Evolutionary conservation across 2,888 invertebrate genomes (phyloP).

Genomic region (Rhingia rostrata): DNA sequence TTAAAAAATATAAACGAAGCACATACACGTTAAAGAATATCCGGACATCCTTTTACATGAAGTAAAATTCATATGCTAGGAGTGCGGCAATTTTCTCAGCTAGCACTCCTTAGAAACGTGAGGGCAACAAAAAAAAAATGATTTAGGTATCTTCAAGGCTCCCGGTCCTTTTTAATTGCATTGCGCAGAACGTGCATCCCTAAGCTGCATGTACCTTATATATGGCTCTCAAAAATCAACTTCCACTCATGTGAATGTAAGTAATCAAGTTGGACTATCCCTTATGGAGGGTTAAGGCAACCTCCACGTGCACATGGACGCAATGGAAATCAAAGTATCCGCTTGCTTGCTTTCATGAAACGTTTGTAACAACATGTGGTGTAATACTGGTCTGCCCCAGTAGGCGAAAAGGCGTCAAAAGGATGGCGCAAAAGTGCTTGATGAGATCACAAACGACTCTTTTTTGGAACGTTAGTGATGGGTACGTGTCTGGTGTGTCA

Average conservation of each 20-base stretch:
- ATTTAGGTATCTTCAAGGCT: background rate
- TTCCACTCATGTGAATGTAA: background rate
- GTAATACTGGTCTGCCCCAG: too few relatives aligned
- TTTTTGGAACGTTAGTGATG: too few relatives aligned
- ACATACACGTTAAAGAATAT: background rate
- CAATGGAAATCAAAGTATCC: too few relatives aligned
- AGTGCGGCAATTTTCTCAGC: background rate
- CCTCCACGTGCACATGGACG: too few relatives aligned
- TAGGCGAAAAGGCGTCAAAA: too few relatives aligned
- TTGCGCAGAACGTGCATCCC: background rate
- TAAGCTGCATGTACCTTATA: background rate
- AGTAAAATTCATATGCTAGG: background rate
- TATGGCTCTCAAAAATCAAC: background rate
- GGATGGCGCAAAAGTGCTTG: too few relatives aligned
- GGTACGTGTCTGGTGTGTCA: too few relatives aligned
- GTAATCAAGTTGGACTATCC: background rate
- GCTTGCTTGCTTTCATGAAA: too few relatives aligned
- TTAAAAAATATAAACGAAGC: too few relatives aligned
- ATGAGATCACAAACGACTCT: too few relatives aligned
- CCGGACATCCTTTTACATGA: background rate
- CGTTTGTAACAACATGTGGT: too few relatives aligned
- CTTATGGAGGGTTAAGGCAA: too few relatives aligned
- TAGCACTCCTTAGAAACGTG: background rate
- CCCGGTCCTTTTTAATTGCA: background rate
- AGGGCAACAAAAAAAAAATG: background rate